Evolutionary conservation across 92 coral and sea anemone species (phyloP).

Genomic region (Epizoanthus fatuus): DNA sequence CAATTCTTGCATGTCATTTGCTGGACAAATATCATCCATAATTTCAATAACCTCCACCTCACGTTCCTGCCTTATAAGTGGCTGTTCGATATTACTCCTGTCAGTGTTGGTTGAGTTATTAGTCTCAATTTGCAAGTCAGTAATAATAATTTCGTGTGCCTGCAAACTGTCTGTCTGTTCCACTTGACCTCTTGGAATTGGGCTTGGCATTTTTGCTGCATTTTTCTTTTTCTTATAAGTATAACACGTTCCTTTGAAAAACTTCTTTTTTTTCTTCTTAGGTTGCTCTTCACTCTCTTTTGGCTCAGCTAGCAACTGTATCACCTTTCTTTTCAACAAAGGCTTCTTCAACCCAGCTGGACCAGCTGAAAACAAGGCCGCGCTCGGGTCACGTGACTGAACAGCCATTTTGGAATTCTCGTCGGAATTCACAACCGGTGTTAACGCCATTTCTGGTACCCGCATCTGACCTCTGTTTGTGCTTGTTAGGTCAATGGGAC

Average conservation of each 20-base stretch:
- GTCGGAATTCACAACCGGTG: conserved; percentile 34
- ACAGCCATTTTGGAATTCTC: conserved; percentile 78
- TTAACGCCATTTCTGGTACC: conserved; percentile 32
- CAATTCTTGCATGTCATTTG: not conserved
- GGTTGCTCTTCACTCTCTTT: conserved; percentile 45
- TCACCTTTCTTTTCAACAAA: conserved; percentile 65
- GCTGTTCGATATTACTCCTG: not conserved
- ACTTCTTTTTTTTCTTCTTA: conserved; percentile 77
- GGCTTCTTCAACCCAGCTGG: conserved; percentile 59
- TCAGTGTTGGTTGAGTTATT: not conserved
- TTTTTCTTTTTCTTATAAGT: conserved; percentile 65
- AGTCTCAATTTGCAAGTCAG: not conserved
- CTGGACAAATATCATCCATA: not conserved
- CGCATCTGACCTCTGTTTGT: conserved; percentile 39
- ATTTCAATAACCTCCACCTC: conserved; percentile 9
- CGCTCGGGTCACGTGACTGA: conserved; percentile 82
- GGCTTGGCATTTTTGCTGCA: not conserved
- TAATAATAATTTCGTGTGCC: not conserved
- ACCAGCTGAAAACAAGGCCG: conserved; percentile 64
- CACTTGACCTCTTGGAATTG: conserved; percentile 1
- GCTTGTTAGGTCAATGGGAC: conserved; percentile 78
- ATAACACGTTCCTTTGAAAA: conserved; percentile 84
- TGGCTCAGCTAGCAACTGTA: conserved; percentile 60
- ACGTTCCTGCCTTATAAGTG: not conserved
- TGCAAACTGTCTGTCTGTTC: not conserved